Percentiles rank a stretch among this genome's conserved stretches.
These are phyloP conservation scores for Enteromius viviparus DNA, from an alignment of 2,797 vertebrate species.

Conservation along the genomic window DNA sequence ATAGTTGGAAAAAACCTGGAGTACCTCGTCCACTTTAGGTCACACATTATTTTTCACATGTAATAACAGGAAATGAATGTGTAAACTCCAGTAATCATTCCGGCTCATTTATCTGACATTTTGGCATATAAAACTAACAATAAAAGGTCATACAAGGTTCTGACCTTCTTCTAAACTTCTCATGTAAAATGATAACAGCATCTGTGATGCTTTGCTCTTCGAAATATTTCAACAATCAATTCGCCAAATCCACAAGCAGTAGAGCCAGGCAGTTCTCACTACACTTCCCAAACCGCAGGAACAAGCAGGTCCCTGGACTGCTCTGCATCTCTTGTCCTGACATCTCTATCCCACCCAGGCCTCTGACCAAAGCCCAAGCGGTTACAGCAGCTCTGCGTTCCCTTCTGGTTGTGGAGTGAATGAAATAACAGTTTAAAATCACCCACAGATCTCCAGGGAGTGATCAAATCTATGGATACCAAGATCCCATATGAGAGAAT, in stretches of 20 bases:
- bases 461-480: conserved; percentile 11
- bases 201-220: conserved; percentile 36
- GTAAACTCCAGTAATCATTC: not conserved
- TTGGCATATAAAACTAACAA: not conserved
- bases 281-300: conserved; percentile 51
- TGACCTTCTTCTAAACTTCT: conserved; percentile 37
- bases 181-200: conserved; percentile 40
- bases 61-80: not conserved
- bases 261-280: conserved; percentile 39
- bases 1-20: not conserved
- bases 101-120: not conserved
- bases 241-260: conserved; percentile 53
- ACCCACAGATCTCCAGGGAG: conserved; percentile 31
- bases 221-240: conserved; percentile 47
- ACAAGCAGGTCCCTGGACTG: conserved; percentile 44
- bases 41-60: not conserved
- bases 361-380: conserved; percentile 31
- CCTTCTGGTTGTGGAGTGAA: conserved; percentile 27
- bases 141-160: conserved; percentile 18
- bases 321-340: conserved; percentile 50
- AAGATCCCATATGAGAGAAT: conserved; percentile 31
- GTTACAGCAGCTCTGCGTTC: conserved; percentile 35
- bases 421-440: conserved; percentile 46
- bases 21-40: not conserved
- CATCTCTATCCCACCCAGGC: conserved; percentile 57